Conservation (phyloP, 1,140 invertebrate species). For the Sitobion miscanthi region DNA sequence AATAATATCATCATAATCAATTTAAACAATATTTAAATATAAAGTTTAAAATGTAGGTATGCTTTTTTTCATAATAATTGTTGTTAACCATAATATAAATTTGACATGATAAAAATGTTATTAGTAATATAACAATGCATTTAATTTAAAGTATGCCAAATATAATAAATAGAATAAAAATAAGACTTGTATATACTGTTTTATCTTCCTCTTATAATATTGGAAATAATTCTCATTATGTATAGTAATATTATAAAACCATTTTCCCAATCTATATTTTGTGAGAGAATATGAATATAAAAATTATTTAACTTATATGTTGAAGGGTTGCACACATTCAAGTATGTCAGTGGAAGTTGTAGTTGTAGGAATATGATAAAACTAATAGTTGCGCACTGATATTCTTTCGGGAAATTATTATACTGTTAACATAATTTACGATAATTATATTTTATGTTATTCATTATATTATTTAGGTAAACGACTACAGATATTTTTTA, state of each 20-base stretch:
- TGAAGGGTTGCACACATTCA: neutral
- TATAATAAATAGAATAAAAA: neutral
- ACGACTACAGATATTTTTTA: neutral
- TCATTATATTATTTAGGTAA: neutral
- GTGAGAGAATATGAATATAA: neutral
- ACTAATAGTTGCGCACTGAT: neutral
- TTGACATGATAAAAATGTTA: neutral
- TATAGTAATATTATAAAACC: neutral
- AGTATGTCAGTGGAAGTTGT: neutral
- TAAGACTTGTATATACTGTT: neutral
- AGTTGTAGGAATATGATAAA: neutral
- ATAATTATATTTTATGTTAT: neutral
- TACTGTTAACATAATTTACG: neutral
- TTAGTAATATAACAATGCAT: neutral
- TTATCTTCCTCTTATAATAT: neutral
- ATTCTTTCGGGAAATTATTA: neutral
- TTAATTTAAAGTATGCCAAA: neutral
- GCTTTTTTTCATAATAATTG: neutral
- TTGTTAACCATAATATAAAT: neutral
- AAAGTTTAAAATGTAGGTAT: neutral
- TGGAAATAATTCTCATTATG: neutral
- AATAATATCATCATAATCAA: neutral
- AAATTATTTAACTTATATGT: neutral
- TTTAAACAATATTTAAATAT: neutral
- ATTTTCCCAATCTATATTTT: neutral